phyloP scores from a whole-genome alignment of 1,140 invertebrate genomes.

The Scylla paramamosain region DNA sequence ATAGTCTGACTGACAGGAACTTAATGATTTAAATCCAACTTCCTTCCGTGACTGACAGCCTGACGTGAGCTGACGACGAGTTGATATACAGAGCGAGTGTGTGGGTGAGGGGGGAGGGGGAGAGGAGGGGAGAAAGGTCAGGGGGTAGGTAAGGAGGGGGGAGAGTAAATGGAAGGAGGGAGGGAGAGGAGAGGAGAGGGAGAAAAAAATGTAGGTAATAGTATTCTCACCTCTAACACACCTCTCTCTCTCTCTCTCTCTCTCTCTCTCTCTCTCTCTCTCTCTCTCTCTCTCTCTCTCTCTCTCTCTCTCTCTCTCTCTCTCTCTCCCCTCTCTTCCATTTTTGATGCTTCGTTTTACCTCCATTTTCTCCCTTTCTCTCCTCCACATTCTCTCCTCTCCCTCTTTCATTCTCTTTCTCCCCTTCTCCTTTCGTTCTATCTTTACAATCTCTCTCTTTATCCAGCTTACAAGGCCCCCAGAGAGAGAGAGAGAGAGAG shows the following conservation, averaged over 20 bases:
- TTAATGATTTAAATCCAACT: conserved; percentile 73
- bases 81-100: conserved; percentile 60
- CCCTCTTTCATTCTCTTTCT: background rate
- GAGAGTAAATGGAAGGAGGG: conserved; percentile 21
- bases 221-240: background rate
- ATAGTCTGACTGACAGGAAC: conserved; percentile 68
- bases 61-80: conserved; percentile 56
- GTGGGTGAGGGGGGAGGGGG: background rate
- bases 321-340: background rate
- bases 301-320: background rate
- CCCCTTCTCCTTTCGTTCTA: too few relatives aligned
- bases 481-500: too few relatives aligned
- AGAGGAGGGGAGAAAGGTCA: background rate
- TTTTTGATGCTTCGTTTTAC: background rate
- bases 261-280: background rate
- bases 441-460: too few relatives aligned
- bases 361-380: background rate
- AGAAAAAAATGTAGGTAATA: conserved; percentile 17
- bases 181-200: conserved; percentile 38
- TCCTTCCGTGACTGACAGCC: conserved; percentile 63
- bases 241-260: background rate
- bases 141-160: conserved; percentile 29
- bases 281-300: background rate
- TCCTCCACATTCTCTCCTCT: background rate
- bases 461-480: too few relatives aligned